Base-by-base conservation (phyloP, 2,113 vertebrate genomes). In the Diphyllodes magnificus region DNA sequence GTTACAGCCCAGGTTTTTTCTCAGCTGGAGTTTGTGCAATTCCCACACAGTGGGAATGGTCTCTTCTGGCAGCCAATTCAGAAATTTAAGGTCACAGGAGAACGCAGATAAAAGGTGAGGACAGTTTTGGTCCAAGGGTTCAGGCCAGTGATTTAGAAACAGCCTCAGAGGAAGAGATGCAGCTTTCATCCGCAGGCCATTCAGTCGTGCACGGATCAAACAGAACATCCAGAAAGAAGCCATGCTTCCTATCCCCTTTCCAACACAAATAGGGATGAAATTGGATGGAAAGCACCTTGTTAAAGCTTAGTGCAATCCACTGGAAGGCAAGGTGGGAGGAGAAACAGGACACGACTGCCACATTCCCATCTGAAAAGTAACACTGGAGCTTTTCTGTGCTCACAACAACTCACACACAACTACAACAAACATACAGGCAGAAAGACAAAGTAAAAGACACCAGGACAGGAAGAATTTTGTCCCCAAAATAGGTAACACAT, bases 131-230 rank as follows among this genome's bases (percentile, higher is more conserved):
- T 53, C 47, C 15, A 15, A 68, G 33, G 33, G 39, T 7, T 75
- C 18, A 37, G 53, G 27, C 2, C 11, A 33, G 37, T 3, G 51
- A 33, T 76, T 79, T 35, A 45, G 53, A 28, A 91, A 89, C 3
- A 7, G 37, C 27, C 28, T 51, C 1, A 0, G 57, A 44, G 66
- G 37, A 57, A 47, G 0, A 51, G 61, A 31, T 11, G 13, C 23
- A 25, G 11, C 35, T 80, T 75, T 35, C 54, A 44, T 6, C 37
- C 0, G 0, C 13, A 15, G n/a, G 35, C 31, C 17, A 5, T 30
- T 63, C 15, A 13, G 39, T 19, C 1, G 0, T 7, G 39, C 39
- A 50, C 2, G 1, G 66, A 27, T 17, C 61, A 47, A 59, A 88
- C 3, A 7, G 7, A 19, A 42, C 60, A 83, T 47, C 35, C 65